These are phyloP conservation scores for Cantharis rufa DNA, from an alignment of 2,888 invertebrate genomes.

Conservation along the genomic window DNA sequence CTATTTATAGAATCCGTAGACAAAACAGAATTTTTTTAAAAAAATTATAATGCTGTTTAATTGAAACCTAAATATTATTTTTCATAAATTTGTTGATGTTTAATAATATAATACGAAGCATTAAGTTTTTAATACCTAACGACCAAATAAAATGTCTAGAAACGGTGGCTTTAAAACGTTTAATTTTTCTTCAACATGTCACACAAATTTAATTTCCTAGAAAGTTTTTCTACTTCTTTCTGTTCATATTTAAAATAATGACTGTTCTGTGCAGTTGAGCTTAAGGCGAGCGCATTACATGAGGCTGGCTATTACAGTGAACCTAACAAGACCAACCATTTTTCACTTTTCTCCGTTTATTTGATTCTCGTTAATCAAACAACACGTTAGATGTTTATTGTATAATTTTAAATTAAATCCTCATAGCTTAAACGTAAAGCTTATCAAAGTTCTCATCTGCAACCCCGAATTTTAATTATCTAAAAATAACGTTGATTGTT, in stretches of 20 bases:
- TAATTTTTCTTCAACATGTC: neutral
- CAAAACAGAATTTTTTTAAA: too few relatives aligned
- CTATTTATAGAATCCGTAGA: too few relatives aligned
- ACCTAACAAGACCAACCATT: neutral
- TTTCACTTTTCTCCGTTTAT: neutral
- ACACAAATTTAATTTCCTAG: neutral
- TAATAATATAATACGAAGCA: neutral
- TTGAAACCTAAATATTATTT: neutral
- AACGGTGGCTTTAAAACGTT: neutral
- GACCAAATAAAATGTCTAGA: neutral
- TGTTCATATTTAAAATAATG: neutral
- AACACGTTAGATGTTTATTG: neutral
- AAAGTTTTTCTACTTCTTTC: neutral
- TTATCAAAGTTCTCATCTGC: neutral
- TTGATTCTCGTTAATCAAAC: neutral
- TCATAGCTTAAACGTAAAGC: neutral
- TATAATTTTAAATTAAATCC: neutral
- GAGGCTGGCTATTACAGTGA: neutral
- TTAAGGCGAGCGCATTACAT: neutral
- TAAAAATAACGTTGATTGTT: neutral
- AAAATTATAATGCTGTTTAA: neutral
- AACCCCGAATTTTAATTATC: neutral
- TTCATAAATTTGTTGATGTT: neutral
- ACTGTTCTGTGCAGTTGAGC: neutral
- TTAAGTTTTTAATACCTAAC: neutral